Percentiles rank a stretch among this genome's conserved stretches.
phyloP scores from a whole-genome alignment of 2,888 invertebrate genomes.

The Panopea generosa region DNA sequence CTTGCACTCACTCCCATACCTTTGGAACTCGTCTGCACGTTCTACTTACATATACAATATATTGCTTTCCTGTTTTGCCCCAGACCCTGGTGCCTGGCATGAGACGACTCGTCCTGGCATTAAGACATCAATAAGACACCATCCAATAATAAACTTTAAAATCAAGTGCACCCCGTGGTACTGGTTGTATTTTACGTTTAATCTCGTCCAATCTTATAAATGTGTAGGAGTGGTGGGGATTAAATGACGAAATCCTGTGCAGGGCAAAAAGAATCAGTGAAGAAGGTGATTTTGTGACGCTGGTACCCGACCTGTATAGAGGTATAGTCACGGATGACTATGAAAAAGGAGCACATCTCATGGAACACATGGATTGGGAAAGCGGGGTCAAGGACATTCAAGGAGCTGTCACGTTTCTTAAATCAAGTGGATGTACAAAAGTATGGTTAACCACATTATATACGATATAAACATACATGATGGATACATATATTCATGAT shows the following conservation, averaged over 20 bases:
- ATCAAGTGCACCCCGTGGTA: no score
- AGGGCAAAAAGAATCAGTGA: conserved; percentile 67
- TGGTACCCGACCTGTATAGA: conserved; percentile 80
- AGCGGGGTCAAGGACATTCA: conserved; percentile 79
- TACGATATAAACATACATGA: neutral
- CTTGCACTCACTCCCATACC: no score
- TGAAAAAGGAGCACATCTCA: conserved; percentile 80
- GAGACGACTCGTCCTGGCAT: no score
- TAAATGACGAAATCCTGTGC: conserved; percentile 78
- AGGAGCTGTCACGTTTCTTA: conserved; percentile 74
- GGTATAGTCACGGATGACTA: conserved; percentile 76
- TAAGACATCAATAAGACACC: no score
- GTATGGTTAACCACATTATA: conserved; percentile 14
- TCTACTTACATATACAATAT: no score
- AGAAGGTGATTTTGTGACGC: conserved; percentile 70
- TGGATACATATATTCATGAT: neutral
- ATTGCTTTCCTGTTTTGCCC: no score
- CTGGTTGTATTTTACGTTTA: no score
- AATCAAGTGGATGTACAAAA: conserved; percentile 73
- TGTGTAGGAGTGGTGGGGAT: conserved; percentile 82
- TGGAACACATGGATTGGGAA: conserved; percentile 78
- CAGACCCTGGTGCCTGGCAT: no score
- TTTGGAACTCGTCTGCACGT: no score
- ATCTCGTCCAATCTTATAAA: no score
- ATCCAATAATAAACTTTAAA: no score